Conservation (phyloP, 2,113 vertebrate species). For the Symphodus melops region DNA sequence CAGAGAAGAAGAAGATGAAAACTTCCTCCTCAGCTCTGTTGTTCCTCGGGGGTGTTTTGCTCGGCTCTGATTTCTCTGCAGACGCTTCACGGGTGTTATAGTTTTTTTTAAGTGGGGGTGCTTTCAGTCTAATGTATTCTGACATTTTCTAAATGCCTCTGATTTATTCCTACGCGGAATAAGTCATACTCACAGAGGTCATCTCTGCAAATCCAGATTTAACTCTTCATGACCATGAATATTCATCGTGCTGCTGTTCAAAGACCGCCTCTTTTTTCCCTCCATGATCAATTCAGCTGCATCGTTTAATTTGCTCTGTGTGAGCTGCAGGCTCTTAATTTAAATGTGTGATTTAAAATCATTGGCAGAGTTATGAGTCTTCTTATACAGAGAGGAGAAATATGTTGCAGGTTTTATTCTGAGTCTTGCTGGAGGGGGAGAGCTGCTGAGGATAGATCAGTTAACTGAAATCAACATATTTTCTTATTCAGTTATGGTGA, state of each 20-base stretch:
- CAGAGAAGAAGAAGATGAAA: conserved; percentile 42
- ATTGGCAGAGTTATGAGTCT: conserved; percentile 40
- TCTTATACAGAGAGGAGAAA: conserved; percentile 5
- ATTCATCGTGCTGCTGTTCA: conserved; percentile 40
- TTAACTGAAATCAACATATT: conserved; percentile 1
- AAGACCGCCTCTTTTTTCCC: conserved; percentile 8
- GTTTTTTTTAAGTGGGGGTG: conserved; percentile 33
- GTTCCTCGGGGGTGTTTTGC: conserved; percentile 45
- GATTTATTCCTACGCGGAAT: conserved; percentile 38
- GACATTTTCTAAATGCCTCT: conserved; percentile 13
- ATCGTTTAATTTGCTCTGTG: not conserved
- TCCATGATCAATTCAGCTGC: conserved; percentile 32
- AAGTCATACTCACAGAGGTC: conserved; percentile 47
- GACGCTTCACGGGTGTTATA: conserved; percentile 30
- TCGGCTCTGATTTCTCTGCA: conserved; percentile 37
- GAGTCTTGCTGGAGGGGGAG: not conserved
- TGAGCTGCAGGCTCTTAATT: conserved; percentile 45
- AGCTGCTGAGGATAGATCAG: not conserved
- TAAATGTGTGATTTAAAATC: conserved; percentile 53
- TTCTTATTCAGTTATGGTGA: not conserved
- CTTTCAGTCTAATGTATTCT: conserved; percentile 40
- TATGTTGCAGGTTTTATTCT: conserved; percentile 10
- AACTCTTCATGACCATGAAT: conserved; percentile 31
- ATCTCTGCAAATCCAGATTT: conserved; percentile 43
- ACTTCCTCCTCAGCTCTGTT: conserved; percentile 41